A percentile compares a stretch with the other conserved stretches of the same genome.
Evolutionary conservation across 2,888 invertebrate species (phyloP).

Genomic region (Melieria omissa): DNA sequence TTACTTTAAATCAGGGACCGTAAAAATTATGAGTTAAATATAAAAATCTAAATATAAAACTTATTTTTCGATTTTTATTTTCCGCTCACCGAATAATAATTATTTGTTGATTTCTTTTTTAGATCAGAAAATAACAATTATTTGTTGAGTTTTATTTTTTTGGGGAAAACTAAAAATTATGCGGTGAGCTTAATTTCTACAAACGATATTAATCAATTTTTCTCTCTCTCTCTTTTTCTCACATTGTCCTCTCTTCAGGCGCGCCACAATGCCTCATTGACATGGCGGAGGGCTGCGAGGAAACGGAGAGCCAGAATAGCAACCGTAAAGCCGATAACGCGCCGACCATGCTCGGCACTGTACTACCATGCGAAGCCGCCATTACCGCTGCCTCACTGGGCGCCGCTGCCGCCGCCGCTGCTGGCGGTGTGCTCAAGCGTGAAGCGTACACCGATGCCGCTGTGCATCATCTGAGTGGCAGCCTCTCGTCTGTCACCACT

Average conservation of each 20-base stretch:
- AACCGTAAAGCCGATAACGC: constrained; percentile 51
- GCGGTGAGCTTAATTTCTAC: too few species aligned
- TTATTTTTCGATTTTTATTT: too few species aligned
- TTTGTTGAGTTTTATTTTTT: too few species aligned
- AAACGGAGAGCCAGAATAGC: constrained; percentile 63
- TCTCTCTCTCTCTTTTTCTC: constrained; percentile 7
- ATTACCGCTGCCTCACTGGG: constrained; percentile 63
- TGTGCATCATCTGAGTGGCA: constrained; percentile 50
- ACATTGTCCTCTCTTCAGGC: constrained; percentile 63
- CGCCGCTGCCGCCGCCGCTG: constrained; percentile 39
- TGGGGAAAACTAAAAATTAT: too few species aligned
- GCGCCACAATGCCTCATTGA: constrained; percentile 76
- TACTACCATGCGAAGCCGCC: constrained; percentile 66
- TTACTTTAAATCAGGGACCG: too few species aligned
- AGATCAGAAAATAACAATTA: too few species aligned
- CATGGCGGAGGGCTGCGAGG: constrained; percentile 79
- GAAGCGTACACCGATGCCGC: constrained; percentile 62
- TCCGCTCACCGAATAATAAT: too few species aligned
- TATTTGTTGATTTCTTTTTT: too few species aligned
- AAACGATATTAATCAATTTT: neutral
- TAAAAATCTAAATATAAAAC: too few species aligned
- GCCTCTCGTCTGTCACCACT: constrained; percentile 46
- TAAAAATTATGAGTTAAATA: too few species aligned
- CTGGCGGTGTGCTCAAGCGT: constrained; percentile 59
- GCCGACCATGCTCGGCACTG: constrained; percentile 66